These are phyloP conservation scores for Alentia gelatinosa DNA, from an alignment of 2,888 invertebrate genomes.

Conservation along the genomic window DNA sequence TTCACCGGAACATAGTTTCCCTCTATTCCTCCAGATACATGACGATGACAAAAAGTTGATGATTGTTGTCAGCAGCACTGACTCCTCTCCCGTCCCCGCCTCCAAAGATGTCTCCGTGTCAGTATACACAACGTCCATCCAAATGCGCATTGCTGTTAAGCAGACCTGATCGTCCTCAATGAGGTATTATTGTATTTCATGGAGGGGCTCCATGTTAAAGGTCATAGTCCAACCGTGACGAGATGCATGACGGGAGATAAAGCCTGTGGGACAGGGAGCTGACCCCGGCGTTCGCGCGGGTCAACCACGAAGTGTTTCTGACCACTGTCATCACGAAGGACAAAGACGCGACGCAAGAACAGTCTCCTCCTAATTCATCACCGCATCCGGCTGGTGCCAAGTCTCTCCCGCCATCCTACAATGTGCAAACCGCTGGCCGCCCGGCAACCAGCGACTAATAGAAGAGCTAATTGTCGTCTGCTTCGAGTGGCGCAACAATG, in stretches of 20 bases:
- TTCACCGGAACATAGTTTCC: too few species aligned
- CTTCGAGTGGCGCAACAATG: neutral
- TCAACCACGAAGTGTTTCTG: conserved; percentile 34
- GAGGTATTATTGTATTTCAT: neutral
- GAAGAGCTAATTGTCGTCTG: neutral
- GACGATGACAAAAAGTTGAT: too few species aligned
- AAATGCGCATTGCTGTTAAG: too few species aligned
- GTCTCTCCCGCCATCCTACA: neutral
- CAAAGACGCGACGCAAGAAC: conserved; percentile 8
- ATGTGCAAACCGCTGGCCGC: neutral
- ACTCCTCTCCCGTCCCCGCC: too few species aligned
- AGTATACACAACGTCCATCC: too few species aligned
- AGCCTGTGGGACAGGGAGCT: neutral
- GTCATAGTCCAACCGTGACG: neutral
- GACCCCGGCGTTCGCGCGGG: neutral
- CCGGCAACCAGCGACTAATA: conserved; percentile 16
- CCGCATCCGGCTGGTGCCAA: neutral
- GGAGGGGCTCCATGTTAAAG: neutral
- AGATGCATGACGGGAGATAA: neutral
- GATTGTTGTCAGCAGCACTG: too few species aligned
- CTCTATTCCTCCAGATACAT: too few species aligned
- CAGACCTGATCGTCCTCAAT: too few species aligned
- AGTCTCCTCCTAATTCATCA: neutral
- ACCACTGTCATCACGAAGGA: neutral
- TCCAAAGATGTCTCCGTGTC: too few species aligned